Base-by-base conservation (phyloP, 2,113 vertebrate species). In the Ciconia stormi region DNA sequence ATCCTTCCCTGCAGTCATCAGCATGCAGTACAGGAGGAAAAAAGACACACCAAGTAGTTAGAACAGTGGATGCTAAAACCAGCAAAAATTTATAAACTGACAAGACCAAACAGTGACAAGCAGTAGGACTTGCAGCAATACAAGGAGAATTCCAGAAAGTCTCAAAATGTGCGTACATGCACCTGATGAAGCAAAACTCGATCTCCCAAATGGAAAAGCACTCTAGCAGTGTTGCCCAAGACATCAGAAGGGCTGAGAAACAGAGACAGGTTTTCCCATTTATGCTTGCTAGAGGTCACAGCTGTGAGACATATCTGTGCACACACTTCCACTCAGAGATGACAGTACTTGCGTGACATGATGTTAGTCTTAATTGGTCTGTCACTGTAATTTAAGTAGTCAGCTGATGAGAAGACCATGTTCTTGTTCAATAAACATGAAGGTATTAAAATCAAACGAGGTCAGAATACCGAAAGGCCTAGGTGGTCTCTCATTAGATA, bases 1-100 rank as follows among this genome's bases (percentile, higher is more conserved):
- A 47, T 98, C 97, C 90, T 98, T 98, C 73, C 73, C 97, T 96
- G 78, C 44, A 78, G 93, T 94, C 79, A 83, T 9, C n/a, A 76
- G 87, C 83, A 42, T 16, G 72, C 30, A 81, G 80, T 21, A 78
- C 52, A 93, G 36, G n/a, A 79, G 46, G 46, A 76, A 74, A 90
- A 67, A 42, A 50, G n/a, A 86, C 15, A 95, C 13, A 86, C 9
- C 0, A 1, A 36, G 8, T 18, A 63, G 40, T 96, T 82, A 96
- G 84, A 90, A 73, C 5, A 77, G 20, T 11, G 47, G 50, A 78
- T 70, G 20, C 46, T 72, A 69, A 78, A 94, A 87, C 38, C 25
- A 90, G 61, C 14, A 93, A 66, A 58, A 88, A 79, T 11, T 1
- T 49, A 50, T 17, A 61, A 47, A 91, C 47, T 49, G 27, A 40